These are phyloP conservation scores for Conops quadrifasciatus DNA, from an alignment of 2,888 invertebrate genomes.

Conservation along the genomic window DNA sequence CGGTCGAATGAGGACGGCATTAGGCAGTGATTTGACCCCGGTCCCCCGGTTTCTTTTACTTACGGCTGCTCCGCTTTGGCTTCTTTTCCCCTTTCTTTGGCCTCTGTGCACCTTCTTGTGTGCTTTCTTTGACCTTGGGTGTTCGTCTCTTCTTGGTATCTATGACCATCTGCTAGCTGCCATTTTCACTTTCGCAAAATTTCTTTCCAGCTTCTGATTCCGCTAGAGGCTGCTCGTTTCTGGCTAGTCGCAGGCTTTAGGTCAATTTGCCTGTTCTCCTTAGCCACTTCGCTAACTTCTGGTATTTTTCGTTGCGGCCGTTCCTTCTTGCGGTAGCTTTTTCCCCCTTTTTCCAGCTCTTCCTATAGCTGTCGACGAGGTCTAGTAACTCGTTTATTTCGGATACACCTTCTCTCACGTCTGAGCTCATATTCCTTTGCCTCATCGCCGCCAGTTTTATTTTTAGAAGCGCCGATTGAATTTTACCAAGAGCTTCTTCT, in stretches of 20 bases:
- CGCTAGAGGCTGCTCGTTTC: not conserved
- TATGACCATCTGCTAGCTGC: not conserved
- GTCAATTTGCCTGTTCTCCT: not conserved
- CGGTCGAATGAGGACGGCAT: slow-evolving; percentile 4
- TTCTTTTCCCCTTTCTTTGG: not conserved
- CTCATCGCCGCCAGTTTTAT: not conserved
- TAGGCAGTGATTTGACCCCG: not conserved
- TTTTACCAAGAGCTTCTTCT: slow-evolving; percentile 1
- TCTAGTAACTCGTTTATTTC: not conserved
- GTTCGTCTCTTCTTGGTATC: not conserved
- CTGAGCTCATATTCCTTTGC: not conserved
- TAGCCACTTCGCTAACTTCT: too few species aligned
- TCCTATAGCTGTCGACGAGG: not conserved
- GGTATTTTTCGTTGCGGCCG: not conserved
- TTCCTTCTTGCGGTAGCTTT: not conserved
- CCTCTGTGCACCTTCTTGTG: not conserved
- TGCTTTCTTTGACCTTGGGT: too few species aligned
- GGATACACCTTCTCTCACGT: not conserved
- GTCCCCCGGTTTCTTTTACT: not conserved
- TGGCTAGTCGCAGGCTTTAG: not conserved
- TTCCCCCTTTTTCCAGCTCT: not conserved
- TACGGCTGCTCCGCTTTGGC: not conserved
- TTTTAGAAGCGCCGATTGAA: not conserved
- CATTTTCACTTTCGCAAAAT: not conserved
- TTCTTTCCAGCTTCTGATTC: not conserved